A percentile compares a stretch with the other conserved stretches of the same genome.
Evolutionary conservation across 2,113 vertebrate genomes (phyloP).

Genomic region (Oxygymnocypris stewartii): DNA sequence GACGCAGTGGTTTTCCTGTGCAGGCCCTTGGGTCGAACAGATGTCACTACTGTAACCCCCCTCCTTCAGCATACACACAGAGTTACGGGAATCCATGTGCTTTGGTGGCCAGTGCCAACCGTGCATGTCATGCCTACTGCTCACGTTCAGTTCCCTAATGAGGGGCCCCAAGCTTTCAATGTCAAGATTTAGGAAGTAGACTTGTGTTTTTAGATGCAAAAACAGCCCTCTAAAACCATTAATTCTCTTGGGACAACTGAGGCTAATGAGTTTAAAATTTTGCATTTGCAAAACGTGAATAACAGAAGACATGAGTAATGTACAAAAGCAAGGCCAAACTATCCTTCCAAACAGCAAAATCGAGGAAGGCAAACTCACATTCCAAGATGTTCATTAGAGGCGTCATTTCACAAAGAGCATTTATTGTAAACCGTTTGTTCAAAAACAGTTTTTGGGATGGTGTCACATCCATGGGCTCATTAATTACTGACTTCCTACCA

Average conservation of each 20-base stretch:
- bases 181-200: constrained; percentile 54
- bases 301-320: neutral
- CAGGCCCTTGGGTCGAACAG: constrained; percentile 59
- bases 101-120: constrained; percentile 44
- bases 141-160: constrained; percentile 46
- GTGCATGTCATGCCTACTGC: constrained; percentile 50
- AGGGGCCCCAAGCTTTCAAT: constrained; percentile 42
- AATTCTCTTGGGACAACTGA: constrained; percentile 6
- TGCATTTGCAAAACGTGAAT: neutral
- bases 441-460: neutral
- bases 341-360: neutral
- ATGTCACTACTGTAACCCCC: constrained; percentile 55
- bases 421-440: neutral
- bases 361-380: neutral
- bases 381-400: neutral
- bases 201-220: constrained; percentile 29
- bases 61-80: constrained; percentile 49
- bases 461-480: neutral
- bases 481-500: neutral
- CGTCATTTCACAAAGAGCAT: neutral
- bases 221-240: constrained; percentile 24
- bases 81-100: constrained; percentile 54
- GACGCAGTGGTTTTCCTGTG: constrained; percentile 65
- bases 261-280: neutral
- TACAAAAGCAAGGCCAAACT: neutral